Conservation (phyloP, 2,113 vertebrate genomes). For the Anhinga rufa region DNA sequence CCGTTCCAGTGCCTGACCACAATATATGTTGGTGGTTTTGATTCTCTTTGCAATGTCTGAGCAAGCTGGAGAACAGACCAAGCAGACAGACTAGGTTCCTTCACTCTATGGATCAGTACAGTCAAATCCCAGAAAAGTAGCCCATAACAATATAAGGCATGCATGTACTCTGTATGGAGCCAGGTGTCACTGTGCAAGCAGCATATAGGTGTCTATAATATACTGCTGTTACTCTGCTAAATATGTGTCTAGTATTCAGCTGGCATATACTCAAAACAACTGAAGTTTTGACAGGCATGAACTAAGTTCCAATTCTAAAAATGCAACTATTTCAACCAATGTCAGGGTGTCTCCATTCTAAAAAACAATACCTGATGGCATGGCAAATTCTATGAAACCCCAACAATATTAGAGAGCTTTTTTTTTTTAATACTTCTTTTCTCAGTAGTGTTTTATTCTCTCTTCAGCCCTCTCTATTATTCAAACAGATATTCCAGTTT, state of each 20-base stretch:
- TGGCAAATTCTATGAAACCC: not conserved
- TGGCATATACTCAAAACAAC: not conserved
- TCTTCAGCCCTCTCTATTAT: not conserved
- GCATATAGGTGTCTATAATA: not conserved
- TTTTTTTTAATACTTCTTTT: not conserved
- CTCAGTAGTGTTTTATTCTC: not conserved
- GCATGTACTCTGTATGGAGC: fast-evolving
- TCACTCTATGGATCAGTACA: not conserved
- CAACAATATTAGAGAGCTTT: not conserved
- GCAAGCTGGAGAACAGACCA: not conserved
- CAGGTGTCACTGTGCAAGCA: not conserved
- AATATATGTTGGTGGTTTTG: not conserved
- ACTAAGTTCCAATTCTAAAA: not conserved
- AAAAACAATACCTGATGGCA: not conserved
- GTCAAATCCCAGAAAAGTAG: not conserved
- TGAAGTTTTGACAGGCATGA: not conserved
- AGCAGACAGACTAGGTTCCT: not conserved
- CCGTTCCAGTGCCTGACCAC: too few species aligned
- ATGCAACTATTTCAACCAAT: not conserved
- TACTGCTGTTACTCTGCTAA: not conserved
- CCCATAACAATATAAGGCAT: fast-evolving
- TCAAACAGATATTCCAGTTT: not conserved
- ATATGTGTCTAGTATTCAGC: not conserved
- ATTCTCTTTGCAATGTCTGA: not conserved
- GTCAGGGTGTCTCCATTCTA: not conserved